Evolutionary conservation across 2,797 vertebrate genomes (phyloP).

Genomic region (Dryobates pubescens): DNA sequence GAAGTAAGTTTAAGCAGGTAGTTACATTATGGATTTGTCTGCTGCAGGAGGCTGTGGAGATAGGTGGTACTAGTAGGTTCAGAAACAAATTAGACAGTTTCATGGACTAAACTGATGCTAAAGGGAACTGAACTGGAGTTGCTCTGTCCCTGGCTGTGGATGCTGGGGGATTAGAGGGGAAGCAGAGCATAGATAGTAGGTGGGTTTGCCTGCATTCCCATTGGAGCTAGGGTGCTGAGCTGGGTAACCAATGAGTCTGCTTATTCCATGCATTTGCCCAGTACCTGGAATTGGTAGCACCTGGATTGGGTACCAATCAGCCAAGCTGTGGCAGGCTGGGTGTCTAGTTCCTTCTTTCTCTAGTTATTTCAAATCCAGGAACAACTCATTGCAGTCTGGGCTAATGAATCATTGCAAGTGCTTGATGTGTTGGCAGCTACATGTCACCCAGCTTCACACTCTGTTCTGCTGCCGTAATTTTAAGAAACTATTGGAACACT

Average conservation of each 20-base stretch:
- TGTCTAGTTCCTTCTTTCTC: constrained; percentile 28
- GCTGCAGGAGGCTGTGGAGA: neutral
- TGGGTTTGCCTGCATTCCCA: neutral
- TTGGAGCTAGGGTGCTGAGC: neutral
- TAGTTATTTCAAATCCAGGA: constrained; percentile 11
- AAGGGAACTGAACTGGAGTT: neutral
- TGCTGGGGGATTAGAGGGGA: neutral
- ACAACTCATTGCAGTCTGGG: constrained; percentile 44
- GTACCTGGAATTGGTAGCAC: neutral
- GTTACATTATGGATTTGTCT: neutral
- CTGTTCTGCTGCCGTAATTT: constrained; percentile 64
- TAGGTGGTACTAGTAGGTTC: neutral
- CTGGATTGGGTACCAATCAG: neutral
- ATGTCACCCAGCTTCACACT: constrained; percentile 70
- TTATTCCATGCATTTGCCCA: neutral
- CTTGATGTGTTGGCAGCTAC: constrained; percentile 65
- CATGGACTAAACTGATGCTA: neutral
- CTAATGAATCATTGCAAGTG: constrained; percentile 68
- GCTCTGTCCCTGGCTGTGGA: rapidly evolving
- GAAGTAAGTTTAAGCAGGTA: neutral
- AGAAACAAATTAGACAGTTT: neutral
- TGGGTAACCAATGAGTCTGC: neutral
- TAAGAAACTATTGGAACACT: constrained; percentile 60
- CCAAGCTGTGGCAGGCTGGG: neutral
- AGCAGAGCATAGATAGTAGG: neutral